Base-by-base conservation (phyloP, 2,888 invertebrate genomes). In the Shargacucullia verbasci region DNA sequence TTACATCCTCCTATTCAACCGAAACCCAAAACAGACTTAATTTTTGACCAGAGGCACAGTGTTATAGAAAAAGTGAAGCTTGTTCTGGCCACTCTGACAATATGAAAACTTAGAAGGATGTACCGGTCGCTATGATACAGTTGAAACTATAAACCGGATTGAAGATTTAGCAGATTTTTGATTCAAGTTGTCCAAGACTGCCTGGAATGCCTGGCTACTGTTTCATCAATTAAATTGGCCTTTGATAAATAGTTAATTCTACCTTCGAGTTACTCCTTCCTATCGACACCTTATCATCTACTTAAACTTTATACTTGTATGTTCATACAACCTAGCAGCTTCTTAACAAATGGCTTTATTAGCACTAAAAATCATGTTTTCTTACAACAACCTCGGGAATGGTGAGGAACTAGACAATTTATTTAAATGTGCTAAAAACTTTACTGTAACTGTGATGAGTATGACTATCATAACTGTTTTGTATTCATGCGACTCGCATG, bases 401-500 rank as follows among this genome's bases (percentile, higher is more conserved):
- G 33, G 25, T 27, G 37, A 8, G 8, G 33, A 57, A 10, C 27
- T 34, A 54, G 46, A 29, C 43, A 15, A 60, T 58, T 52, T 63
- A 50, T 65, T 62, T 64, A 59, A 76, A 60, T 66, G 53, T 56
- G 44, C 59, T 65, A 59, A 69, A 72, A 70, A 63, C 50, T 59
- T 58, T 71, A 67, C 63, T 65, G 68, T 74, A 62, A 71, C 66
- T 70, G 61, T 73, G 69, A 76, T 76, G 73, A 60, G 58, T 73
- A 76, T 74, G 58, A 72, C 75, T 72, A 81, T 82, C 76, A 80
- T 82, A 81, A 83, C 82, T 85, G 84, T 85, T 88, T 85, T 83
- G 87, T 87, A 89, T 90, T 87, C 89, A 86, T 80, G 82, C 76
- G 76, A 73, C 73, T 82, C 78, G 81, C 81, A 83, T 82, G 83